Conservation (phyloP, 1,140 invertebrate genomes). For the Drosophila gunungcola region DNA sequence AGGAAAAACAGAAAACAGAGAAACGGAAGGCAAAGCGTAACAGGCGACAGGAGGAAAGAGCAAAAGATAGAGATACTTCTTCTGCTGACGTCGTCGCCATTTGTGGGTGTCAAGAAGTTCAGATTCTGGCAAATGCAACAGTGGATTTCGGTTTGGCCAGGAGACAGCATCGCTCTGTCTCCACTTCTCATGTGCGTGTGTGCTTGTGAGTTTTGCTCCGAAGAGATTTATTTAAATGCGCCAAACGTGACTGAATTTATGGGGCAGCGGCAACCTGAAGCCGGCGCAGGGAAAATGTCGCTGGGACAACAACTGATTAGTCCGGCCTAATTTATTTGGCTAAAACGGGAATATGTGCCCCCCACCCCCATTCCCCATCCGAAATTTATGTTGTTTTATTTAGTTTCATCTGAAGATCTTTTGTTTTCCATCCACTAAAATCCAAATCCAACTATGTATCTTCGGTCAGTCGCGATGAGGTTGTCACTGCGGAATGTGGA, state of each 20-base stretch:
- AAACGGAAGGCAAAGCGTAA: slow-evolving; percentile 4
- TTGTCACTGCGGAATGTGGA: slow-evolving; percentile 30
- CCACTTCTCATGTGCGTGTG: slow-evolving; percentile 11
- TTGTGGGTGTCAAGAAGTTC: slow-evolving; percentile 82
- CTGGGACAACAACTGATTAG: slow-evolving; percentile 58
- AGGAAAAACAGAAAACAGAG: slow-evolving; percentile 13
- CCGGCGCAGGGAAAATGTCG: slow-evolving; percentile 55
- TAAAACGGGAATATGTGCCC: slow-evolving; percentile 12
- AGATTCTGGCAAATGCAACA: slow-evolving; percentile 66
- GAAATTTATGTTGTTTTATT: slow-evolving; percentile 74
- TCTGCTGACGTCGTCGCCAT: slow-evolving; percentile 48
- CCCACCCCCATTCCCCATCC: too few relatives aligned
- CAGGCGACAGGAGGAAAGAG: slow-evolving; percentile 70
- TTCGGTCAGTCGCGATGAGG: slow-evolving; percentile 21
- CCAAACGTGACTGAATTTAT: slow-evolving; percentile 84
- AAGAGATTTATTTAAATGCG: slow-evolving; percentile 77
- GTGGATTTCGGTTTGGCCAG: slow-evolving; percentile 78
- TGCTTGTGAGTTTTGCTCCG: slow-evolving; percentile 7
- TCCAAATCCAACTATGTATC: slow-evolving; percentile 27
- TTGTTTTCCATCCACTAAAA: slow-evolving; percentile 51
- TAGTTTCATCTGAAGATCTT: slow-evolving; percentile 49
- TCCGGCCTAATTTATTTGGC: slow-evolving; percentile 41
- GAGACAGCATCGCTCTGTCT: slow-evolving; percentile 58
- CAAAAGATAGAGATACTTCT: slow-evolving; percentile 21
- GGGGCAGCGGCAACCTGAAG: slow-evolving; percentile 40